phyloP scores from a whole-genome alignment of 2,888 invertebrate genomes.

The Apamea monoglypha region DNA sequence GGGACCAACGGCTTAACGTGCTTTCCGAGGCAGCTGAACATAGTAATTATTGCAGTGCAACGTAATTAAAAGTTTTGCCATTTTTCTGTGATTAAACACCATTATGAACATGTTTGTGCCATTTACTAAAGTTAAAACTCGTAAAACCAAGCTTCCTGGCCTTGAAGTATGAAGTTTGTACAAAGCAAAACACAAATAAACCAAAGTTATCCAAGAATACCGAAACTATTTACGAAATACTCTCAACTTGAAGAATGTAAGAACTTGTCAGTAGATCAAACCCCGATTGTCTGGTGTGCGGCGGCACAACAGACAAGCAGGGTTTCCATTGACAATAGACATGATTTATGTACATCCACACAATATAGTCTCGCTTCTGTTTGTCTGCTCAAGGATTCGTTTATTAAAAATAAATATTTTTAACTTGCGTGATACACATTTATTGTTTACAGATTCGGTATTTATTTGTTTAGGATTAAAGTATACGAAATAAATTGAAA shows the following conservation, averaged over 20 bases:
- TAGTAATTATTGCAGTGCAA: too few species aligned
- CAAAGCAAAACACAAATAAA: constrained; percentile 18
- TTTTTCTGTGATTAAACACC: too few species aligned
- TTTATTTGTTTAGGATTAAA: neutral
- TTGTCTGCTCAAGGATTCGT: neutral
- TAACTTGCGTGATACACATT: neutral
- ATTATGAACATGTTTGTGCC: too few species aligned
- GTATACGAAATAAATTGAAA: too few species aligned
- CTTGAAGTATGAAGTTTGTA: too few species aligned
- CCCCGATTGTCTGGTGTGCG: neutral
- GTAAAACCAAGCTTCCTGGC: neutral
- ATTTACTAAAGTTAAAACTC: neutral
- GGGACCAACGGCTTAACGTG: too few species aligned
- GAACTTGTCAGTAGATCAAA: constrained; percentile 20
- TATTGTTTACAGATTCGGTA: neutral
- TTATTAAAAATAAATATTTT: constrained; percentile 5
- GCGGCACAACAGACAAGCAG: neutral
- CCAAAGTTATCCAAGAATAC: constrained; percentile 14
- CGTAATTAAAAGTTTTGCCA: too few species aligned
- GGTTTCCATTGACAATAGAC: constrained; percentile 12
- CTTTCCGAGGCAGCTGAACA: too few species aligned
- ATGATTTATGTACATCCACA: constrained; percentile 22
- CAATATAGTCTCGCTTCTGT: neutral
- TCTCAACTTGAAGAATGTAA: neutral
- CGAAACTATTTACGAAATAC: neutral